Evolutionary conservation across 2,888 invertebrate species (phyloP).

Genomic region (Drosophila fulvimacula): DNA sequence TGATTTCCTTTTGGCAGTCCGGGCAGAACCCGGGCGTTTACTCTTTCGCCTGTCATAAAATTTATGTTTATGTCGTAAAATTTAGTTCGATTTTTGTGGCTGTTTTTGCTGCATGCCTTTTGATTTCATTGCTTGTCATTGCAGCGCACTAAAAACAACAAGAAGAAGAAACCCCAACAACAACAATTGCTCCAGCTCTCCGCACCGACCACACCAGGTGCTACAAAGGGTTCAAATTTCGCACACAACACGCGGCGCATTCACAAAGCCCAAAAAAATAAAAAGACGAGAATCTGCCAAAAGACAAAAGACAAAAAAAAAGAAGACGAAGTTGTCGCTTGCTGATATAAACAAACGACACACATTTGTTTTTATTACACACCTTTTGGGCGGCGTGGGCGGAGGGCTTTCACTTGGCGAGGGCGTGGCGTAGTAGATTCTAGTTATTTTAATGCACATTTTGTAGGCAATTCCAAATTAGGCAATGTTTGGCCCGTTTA

Average conservation of each 20-base stretch:
- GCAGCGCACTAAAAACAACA: constrained; percentile 47
- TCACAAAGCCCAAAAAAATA: not conserved
- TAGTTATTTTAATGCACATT: constrained; percentile 83
- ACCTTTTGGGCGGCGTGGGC: constrained; percentile 67
- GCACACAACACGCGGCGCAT: constrained; percentile 47
- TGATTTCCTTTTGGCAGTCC: constrained; percentile 69
- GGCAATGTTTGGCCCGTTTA: constrained; percentile 71
- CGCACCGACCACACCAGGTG: constrained; percentile 70
- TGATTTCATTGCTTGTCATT: constrained; percentile 61
- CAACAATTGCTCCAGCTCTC: constrained; percentile 18
- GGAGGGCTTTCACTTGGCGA: not conserved
- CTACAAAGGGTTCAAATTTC: constrained; percentile 56
- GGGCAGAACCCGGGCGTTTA: constrained; percentile 42
- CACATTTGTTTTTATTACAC: constrained; percentile 85
- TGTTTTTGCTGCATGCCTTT: constrained; percentile 53
- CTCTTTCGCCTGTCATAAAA: constrained; percentile 79
- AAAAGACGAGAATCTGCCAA: not conserved
- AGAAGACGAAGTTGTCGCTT: constrained; percentile 58
- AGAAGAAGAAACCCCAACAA: not conserved
- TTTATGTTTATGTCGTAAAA: constrained; percentile 82
- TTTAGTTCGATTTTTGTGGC: constrained; percentile 71
- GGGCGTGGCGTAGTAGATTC: constrained; percentile 70
- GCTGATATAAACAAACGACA: constrained; percentile 85
- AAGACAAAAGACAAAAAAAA: not conserved
- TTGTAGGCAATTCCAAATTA: constrained; percentile 83